Conservation (phyloP, 2,113 vertebrate species). For the Nannospalax galili region DNA sequence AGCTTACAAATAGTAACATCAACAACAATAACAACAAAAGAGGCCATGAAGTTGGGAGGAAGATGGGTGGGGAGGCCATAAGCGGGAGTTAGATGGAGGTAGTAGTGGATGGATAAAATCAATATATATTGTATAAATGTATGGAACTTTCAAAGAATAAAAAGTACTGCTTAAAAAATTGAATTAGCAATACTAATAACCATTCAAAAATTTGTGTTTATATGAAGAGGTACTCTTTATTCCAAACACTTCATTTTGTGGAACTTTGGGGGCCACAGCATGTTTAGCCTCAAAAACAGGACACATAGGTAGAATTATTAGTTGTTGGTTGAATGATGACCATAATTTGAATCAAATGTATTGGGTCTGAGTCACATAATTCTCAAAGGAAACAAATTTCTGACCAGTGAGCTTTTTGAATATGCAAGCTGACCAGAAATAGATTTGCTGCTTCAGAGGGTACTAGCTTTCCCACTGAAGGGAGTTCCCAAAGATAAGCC, state of each 20-base stretch:
- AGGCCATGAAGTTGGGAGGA: neutral
- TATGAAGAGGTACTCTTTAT: neutral
- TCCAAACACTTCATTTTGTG: neutral
- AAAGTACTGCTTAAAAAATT: neutral
- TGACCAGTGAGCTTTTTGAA: neutral
- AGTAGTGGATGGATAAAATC: neutral
- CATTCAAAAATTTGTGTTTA: constrained; percentile 45
- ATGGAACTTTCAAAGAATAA: neutral
- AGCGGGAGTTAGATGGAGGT: neutral
- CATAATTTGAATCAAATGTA: neutral
- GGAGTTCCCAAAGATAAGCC: neutral
- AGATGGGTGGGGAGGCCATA: too few species aligned
- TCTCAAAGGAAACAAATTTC: constrained; percentile 44
- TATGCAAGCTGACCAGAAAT: neutral
- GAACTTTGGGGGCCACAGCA: neutral
- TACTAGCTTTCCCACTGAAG: neutral
- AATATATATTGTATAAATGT: neutral
- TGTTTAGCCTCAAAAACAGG: neutral
- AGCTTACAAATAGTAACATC: neutral
- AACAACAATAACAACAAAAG: neutral
- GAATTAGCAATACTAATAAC: neutral
- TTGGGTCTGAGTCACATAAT: neutral
- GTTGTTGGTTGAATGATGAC: neutral
- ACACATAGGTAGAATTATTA: neutral
- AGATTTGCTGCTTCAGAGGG: neutral